A percentile compares a stretch with the other conserved stretches of the same genome.
Conservation (phyloP, 2,113 vertebrate genomes). For the Xenopus borealis region DNA sequence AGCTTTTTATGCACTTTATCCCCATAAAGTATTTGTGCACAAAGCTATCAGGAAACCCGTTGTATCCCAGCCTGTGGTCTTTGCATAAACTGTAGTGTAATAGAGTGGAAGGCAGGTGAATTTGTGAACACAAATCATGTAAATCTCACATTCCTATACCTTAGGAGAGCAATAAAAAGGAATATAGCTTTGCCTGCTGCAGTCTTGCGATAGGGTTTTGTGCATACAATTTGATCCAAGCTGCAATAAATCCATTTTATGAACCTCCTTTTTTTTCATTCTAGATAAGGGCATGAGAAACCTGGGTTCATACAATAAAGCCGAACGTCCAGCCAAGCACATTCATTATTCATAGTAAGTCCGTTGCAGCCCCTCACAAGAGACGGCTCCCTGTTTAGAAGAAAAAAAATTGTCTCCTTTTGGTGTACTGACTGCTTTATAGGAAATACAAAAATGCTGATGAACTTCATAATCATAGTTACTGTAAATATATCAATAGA, state of each 20-base stretch:
- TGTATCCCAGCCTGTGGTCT: not conserved
- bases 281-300: not conserved
- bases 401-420: no score
- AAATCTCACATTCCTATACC: not conserved
- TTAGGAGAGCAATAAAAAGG: not conserved
- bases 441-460: no score
- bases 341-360: not conserved
- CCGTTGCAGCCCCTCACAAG: no score
- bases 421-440: no score
- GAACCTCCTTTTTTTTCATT: not conserved
- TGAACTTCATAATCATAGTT: no score
- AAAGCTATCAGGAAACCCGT: not conserved
- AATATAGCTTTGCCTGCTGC: not conserved
- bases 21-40: not conserved
- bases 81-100: not conserved
- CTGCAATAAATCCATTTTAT: constrained; percentile 30
- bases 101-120: not conserved
- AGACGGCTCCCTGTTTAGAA: no score
- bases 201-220: constrained; percentile 3
- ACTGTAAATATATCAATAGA: no score
- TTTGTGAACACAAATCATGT: constrained; percentile 7
- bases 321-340: not conserved
- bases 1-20: not conserved
- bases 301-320: not conserved
- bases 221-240: constrained; percentile 18